A percentile compares a stretch with the other conserved stretches of the same genome.
These are phyloP conservation scores for Plectus sambesii DNA, from an alignment of 1,140 invertebrate species.

Conservation along the genomic window DNA sequence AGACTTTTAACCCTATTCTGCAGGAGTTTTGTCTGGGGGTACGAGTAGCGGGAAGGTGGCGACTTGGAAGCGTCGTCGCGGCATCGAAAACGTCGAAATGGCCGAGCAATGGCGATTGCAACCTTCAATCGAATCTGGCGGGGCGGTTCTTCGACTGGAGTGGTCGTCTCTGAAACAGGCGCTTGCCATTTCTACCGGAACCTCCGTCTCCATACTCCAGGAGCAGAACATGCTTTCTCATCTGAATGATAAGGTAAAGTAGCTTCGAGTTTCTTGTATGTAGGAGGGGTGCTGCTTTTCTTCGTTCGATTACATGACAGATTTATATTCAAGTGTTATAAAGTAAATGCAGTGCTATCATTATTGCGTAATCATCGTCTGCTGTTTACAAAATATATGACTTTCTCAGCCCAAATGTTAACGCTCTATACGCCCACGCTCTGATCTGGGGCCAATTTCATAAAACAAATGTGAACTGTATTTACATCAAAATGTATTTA, in stretches of 20 bases:
- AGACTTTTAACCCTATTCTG: slow-evolving; percentile 23
- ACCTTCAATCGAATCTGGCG: slow-evolving; percentile 48
- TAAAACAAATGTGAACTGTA: too few species aligned
- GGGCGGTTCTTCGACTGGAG: slow-evolving; percentile 46
- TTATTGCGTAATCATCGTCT: too few species aligned
- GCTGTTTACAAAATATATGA: too few species aligned
- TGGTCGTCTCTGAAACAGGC: too few species aligned
- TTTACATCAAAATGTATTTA: too few species aligned
- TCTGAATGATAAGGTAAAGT: slow-evolving; percentile 10
- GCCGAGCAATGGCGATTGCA: slow-evolving; percentile 51
- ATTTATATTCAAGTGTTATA: too few species aligned
- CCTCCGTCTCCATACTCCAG: slow-evolving; percentile 3
- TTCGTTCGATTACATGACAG: neutral
- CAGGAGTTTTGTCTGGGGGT: slow-evolving; percentile 64
- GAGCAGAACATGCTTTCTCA: slow-evolving; percentile 3
- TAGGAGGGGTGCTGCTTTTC: slow-evolving; percentile 48
- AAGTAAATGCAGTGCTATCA: too few species aligned
- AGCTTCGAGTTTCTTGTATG: slow-evolving; percentile 26
- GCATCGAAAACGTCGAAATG: slow-evolving; percentile 41
- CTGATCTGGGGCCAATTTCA: too few species aligned
- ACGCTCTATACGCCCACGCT: too few species aligned
- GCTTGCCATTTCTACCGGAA: slow-evolving; percentile 5
- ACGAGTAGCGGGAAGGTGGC: slow-evolving; percentile 80
- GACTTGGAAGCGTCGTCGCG: slow-evolving; percentile 62
- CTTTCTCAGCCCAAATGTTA: too few species aligned